phyloP scores from a whole-genome alignment of 2,888 invertebrate species.

The Melieria crassipennis region DNA sequence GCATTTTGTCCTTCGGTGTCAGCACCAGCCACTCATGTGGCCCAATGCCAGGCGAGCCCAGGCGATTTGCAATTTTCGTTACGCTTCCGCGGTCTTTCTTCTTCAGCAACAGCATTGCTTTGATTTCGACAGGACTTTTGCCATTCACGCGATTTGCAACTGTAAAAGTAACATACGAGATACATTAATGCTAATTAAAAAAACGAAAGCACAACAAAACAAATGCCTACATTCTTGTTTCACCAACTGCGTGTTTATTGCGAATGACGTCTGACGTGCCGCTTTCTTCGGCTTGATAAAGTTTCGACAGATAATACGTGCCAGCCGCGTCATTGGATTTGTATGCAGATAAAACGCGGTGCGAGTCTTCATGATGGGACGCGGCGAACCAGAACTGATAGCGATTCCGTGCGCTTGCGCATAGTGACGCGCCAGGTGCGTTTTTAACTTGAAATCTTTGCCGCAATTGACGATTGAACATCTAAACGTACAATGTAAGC shows the following conservation, averaged over 20 bases:
- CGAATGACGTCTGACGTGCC: conserved; percentile 86
- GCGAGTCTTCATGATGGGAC: conserved; percentile 96
- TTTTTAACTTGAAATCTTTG: conserved; percentile 95
- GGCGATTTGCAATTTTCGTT: conserved; percentile 75
- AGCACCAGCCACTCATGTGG: conserved; percentile 68
- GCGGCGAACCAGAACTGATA: conserved; percentile 79
- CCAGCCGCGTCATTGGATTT: conserved; percentile 88
- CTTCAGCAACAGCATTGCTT: conserved; percentile 69
- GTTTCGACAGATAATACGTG: conserved; percentile 85
- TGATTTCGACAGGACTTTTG: conserved; percentile 69
- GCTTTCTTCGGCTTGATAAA: conserved; percentile 85
- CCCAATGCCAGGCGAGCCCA: conserved; percentile 72
- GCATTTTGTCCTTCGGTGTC: conserved; percentile 72
- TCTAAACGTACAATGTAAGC: conserved; percentile 69
- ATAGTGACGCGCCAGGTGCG: conserved; percentile 92
- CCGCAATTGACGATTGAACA: conserved; percentile 92
- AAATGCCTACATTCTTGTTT: conserved; percentile 84
- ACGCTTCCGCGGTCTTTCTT: conserved; percentile 74
- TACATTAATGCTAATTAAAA: background rate
- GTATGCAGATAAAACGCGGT: conserved; percentile 96
- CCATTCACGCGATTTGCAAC: conserved; percentile 70
- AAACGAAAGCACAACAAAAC: background rate
- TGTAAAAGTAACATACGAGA: conserved; percentile 47
- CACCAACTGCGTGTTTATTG: conserved; percentile 80
- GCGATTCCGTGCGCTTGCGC: conserved; percentile 85